Evolutionary conservation across 1,140 invertebrate species (phyloP).

Genomic region (Scaptomyza hsui): DNA sequence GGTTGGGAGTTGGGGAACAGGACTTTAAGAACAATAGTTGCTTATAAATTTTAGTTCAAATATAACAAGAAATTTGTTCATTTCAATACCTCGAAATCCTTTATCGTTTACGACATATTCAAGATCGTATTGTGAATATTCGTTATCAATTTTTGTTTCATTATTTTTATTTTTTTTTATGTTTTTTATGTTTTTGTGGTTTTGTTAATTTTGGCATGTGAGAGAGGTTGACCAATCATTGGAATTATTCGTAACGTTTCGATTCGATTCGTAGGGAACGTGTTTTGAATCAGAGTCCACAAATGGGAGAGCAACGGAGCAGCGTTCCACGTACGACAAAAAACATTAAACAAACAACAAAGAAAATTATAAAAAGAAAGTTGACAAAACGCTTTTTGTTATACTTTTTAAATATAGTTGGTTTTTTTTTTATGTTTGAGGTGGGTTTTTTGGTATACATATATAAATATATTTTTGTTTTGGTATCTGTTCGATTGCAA

Average conservation of each 20-base stretch:
- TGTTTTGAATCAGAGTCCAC: conserved; percentile 61
- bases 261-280: conserved; percentile 61
- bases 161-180: conserved; percentile 23
- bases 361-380: conserved; percentile 81
- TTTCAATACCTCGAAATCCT: conserved; percentile 84
- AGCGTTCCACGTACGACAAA: conserved; percentile 86
- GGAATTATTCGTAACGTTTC: conserved; percentile 49
- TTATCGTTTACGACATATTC: conserved; percentile 65
- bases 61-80: conserved; percentile 80
- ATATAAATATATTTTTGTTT: conserved; percentile 22
- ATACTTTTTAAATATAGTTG: conserved; percentile 49
- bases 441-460: conserved; percentile 4
- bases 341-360: conserved; percentile 83
- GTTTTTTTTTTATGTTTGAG: conserved; percentile 34
- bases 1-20: conserved; percentile 31
- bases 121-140: conserved; percentile 28
- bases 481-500: conserved; percentile 40
- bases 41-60: conserved; percentile 81
- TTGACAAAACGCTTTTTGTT: conserved; percentile 65
- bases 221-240: conserved; percentile 70
- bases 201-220: conserved; percentile 33
- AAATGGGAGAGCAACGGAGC: conserved; percentile 79
- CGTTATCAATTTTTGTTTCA: conserved; percentile 16
- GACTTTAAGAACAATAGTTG: conserved; percentile 77
- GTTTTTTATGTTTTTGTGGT: conserved; percentile 30